Conservation (phyloP, 2,113 vertebrate species). For the Campylorhamphus procurvoides region DNA sequence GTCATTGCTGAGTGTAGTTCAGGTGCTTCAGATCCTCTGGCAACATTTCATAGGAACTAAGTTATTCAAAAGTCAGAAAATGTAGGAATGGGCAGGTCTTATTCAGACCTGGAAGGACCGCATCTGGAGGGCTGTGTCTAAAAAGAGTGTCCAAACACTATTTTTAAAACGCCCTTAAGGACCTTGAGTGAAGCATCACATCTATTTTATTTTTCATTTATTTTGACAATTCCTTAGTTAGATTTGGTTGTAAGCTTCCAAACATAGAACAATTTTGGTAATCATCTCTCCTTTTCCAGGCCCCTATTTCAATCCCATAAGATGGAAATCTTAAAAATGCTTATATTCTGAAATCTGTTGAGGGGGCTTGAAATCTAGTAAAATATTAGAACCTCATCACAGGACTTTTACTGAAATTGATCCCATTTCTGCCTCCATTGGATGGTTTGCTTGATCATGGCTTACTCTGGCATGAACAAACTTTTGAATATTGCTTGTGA, state of each 20-base stretch:
- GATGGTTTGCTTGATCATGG: not conserved
- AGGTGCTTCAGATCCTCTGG: not conserved
- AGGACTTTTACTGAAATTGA: not conserved
- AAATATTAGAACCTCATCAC: not conserved
- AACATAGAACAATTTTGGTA: not conserved
- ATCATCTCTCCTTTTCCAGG: not conserved
- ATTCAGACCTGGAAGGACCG: not conserved
- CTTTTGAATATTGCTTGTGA: not conserved
- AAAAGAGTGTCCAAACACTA: not conserved
- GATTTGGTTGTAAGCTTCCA: not conserved
- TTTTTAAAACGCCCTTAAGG: not conserved
- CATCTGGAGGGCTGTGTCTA: not conserved
- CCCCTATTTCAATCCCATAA: not conserved
- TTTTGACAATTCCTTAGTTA: not conserved
- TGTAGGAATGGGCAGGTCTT: not conserved
- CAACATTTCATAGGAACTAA: not conserved
- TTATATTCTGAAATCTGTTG: not conserved
- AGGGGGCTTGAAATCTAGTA: not conserved
- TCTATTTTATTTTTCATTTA: not conserved
- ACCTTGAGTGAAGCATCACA: not conserved
- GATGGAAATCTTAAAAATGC: not conserved
- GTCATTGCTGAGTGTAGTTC: not conserved
- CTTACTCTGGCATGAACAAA: not conserved
- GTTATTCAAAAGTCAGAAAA: conserved; percentile 47
- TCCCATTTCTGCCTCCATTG: not conserved